These are phyloP conservation scores for Meloe dianella DNA, from an alignment of 2,888 invertebrate genomes.

Conservation along the genomic window DNA sequence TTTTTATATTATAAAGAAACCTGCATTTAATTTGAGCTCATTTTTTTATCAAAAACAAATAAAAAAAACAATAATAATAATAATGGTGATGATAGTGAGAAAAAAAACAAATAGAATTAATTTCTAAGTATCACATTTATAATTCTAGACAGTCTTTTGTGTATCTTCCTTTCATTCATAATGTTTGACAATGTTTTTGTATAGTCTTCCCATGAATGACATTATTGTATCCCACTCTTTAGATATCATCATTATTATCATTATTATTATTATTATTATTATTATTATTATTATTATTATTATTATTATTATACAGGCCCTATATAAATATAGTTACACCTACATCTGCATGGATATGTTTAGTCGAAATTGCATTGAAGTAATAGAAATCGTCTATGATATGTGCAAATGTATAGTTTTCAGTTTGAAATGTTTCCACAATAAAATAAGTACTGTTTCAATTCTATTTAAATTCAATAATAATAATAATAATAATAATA, in stretches of 20 bases:
- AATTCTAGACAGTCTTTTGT: slow-evolving; percentile 54
- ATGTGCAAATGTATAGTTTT: not conserved
- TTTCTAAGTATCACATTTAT: slow-evolving; percentile 51
- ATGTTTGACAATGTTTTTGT: slow-evolving; percentile 52
- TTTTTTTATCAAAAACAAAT: not conserved
- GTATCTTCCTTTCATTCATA: slow-evolving; percentile 56
- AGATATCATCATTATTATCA: slow-evolving; percentile 17
- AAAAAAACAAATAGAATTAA: slow-evolving; percentile 44
- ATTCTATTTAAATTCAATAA: slow-evolving; percentile 8
- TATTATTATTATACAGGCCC: not conserved
- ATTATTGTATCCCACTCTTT: slow-evolving; percentile 43
- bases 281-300: too few relatives aligned
- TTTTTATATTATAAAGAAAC: not conserved
- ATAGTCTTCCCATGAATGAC: slow-evolving; percentile 47
- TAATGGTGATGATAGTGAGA: not conserved
- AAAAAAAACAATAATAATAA: not conserved
- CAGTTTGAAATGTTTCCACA: not conserved
- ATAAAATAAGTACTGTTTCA: slow-evolving; percentile 4
- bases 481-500: not conserved
- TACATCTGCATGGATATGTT: not conserved
- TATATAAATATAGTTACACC: not conserved
- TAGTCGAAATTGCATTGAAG: slow-evolving; percentile 1
- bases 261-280: not conserved
- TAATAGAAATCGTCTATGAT: slow-evolving; percentile 8
- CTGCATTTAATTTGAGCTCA: not conserved